Percentiles rank a stretch among this genome's conserved stretches.
Conservation (phyloP, 2,888 invertebrate species). For the Drosophila parthenogenetica region DNA sequence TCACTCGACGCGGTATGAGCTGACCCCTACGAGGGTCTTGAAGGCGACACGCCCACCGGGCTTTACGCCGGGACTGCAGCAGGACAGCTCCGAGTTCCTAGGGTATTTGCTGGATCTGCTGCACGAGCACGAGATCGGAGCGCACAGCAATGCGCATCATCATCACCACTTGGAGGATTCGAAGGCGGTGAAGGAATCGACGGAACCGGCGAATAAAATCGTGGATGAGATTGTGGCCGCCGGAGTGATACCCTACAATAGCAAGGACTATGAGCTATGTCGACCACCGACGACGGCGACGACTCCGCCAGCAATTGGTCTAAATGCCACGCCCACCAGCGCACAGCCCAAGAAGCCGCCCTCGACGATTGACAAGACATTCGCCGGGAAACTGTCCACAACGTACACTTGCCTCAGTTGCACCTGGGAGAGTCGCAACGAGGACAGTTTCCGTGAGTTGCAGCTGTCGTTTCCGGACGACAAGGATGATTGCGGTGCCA, state of each 20-base stretch:
- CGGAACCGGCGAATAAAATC: constrained; percentile 5
- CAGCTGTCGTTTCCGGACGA: constrained; percentile 91
- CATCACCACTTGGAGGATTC: constrained; percentile 15
- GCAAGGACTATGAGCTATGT: constrained; percentile 55
- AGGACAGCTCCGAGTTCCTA: constrained; percentile 95
- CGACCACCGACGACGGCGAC: constrained; percentile 19
- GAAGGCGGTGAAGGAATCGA: constrained; percentile 5
- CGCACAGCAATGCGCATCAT: constrained; percentile 23
- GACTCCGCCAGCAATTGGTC: background rate
- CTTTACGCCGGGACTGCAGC: constrained; percentile 91
- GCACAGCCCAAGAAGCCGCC: constrained; percentile 43
- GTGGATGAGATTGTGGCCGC: constrained; percentile 57
- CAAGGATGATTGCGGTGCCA: constrained; percentile 82
- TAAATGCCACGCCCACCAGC: constrained; percentile 47
- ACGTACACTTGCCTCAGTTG: constrained; percentile 91
- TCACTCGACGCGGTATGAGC: constrained; percentile 88
- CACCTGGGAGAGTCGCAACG: constrained; percentile 89
- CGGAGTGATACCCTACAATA: constrained; percentile 66
- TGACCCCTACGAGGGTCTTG: constrained; percentile 91
- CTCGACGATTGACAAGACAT: constrained; percentile 88
- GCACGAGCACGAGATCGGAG: constrained; percentile 89
- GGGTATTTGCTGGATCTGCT: constrained; percentile 87
- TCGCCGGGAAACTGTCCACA: constrained; percentile 91
- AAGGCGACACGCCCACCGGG: constrained; percentile 90
- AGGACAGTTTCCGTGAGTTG: constrained; percentile 92